Conservation (phyloP, 1,140 invertebrate species). For the Drosophila bifasciata region DNA sequence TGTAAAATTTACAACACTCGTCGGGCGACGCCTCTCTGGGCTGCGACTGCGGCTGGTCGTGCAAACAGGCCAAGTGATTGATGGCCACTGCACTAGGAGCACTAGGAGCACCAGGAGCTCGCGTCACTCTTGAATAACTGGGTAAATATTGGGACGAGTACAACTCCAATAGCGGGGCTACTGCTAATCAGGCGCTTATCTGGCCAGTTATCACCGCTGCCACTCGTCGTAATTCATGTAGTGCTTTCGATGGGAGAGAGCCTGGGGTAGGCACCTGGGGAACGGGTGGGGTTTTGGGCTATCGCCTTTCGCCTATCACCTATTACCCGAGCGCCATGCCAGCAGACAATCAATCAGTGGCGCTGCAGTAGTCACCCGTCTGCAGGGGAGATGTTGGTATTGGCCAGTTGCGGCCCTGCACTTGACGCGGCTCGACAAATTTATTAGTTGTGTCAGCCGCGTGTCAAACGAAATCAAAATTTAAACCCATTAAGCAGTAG, state of each 20-base stretch:
- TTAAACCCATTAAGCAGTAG: slow-evolving; percentile 67
- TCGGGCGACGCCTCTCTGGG: slow-evolving; percentile 10
- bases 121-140: slow-evolving; percentile 77
- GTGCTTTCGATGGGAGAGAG: slow-evolving; percentile 8
- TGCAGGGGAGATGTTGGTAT: slow-evolving; percentile 15
- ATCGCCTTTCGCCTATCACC: slow-evolving; percentile 15
- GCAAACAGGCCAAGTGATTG: slow-evolving; percentile 67
- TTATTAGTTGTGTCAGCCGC: slow-evolving; percentile 77
- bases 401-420: slow-evolving; percentile 42
- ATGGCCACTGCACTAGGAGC: slow-evolving; percentile 32
- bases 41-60: slow-evolving; percentile 17
- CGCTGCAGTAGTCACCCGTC: slow-evolving; percentile 16
- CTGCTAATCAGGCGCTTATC: slow-evolving; percentile 78
- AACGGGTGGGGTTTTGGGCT: not conserved
- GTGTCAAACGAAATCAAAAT: slow-evolving; percentile 76
- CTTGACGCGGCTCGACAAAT: slow-evolving; percentile 53
- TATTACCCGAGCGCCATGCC: slow-evolving; percentile 50
- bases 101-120: slow-evolving; percentile 17
- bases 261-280: slow-evolving; percentile 1
- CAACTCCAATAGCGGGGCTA: slow-evolving; percentile 25
- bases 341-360: slow-evolving; percentile 65
- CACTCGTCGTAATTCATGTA: slow-evolving; percentile 65
- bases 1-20: slow-evolving; percentile 74
- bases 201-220: slow-evolving; percentile 48
- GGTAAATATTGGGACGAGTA: slow-evolving; percentile 66